These are phyloP conservation scores for Grapholita molesta DNA, from an alignment of 1,140 invertebrate genomes.

Conservation along the genomic window DNA sequence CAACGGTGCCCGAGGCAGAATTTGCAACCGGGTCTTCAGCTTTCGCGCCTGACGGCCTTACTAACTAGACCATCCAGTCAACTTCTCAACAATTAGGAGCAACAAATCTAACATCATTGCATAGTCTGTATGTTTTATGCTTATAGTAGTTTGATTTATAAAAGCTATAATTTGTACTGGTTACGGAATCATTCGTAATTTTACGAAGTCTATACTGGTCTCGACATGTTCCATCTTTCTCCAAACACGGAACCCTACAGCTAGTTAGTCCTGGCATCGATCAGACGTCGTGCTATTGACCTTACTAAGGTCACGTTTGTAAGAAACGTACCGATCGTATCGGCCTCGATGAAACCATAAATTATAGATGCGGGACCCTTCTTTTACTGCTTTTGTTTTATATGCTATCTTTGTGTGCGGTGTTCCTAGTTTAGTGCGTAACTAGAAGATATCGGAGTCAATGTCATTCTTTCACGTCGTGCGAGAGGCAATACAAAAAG, in stretches of 20 bases:
- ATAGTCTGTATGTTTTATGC: too few relatives aligned
- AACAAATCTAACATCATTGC: too few relatives aligned
- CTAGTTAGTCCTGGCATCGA: not conserved
- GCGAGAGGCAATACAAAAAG: too few relatives aligned
- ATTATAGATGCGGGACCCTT: not conserved
- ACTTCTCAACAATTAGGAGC: too few relatives aligned
- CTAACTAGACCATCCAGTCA: too few relatives aligned
- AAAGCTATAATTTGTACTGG: too few relatives aligned
- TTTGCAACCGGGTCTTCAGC: too few relatives aligned
- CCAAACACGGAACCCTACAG: not conserved
- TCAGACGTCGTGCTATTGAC: conserved; percentile 13
- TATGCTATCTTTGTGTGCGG: not conserved
- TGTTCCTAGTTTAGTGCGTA: not conserved
- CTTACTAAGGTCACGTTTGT: not conserved
- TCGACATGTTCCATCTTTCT: not conserved
- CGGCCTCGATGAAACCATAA: not conserved
- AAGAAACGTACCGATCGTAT: conserved; percentile 9
- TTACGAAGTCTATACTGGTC: not conserved
- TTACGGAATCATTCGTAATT: not conserved
- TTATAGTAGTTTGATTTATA: too few relatives aligned
- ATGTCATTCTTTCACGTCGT: too few relatives aligned
- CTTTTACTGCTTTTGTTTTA: not conserved
- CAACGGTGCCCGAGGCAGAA: too few relatives aligned
- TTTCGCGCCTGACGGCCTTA: too few relatives aligned
- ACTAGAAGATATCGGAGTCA: not conserved